These are phyloP conservation scores for Hapalemur alaotrensis DNA, from an alignment of 2,797 vertebrate genomes.

Conservation along the genomic window DNA sequence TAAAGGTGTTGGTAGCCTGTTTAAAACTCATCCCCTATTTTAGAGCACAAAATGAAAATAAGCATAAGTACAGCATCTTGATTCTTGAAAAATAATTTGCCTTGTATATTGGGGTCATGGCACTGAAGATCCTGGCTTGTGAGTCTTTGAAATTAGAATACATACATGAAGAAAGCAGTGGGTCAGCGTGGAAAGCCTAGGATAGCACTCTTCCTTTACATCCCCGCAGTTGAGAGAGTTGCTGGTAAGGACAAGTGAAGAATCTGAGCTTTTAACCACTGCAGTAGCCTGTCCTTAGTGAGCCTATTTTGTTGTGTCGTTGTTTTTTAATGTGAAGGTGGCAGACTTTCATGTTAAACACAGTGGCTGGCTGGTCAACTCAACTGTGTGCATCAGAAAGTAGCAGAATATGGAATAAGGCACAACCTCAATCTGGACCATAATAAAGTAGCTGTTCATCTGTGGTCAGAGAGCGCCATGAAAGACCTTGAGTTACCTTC, in stretches of 20 bases:
- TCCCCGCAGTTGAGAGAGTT: not conserved
- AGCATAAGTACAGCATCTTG: not conserved
- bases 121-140: rapidly evolving
- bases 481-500: constrained; percentile 87
- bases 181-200: not conserved
- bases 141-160: not conserved
- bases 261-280: constrained; percentile 57
- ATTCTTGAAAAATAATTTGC: not conserved
- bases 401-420: constrained; percentile 81
- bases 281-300: constrained; percentile 15
- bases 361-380: constrained; percentile 74
- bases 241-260: not conserved
- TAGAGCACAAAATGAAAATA: constrained; percentile 5
- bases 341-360: constrained; percentile 76
- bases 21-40: not conserved
- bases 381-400: constrained; percentile 80
- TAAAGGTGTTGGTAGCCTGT: not conserved
- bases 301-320: not conserved
- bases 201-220: not conserved
- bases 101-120: not conserved
- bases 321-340: constrained; percentile 34
- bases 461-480: constrained; percentile 86
- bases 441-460: constrained; percentile 88
- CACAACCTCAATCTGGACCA: constrained; percentile 80
- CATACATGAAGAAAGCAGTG: not conserved